Base-by-base conservation (phyloP, 2,113 vertebrate genomes). In the Phalacrocorax brasilianus region DNA sequence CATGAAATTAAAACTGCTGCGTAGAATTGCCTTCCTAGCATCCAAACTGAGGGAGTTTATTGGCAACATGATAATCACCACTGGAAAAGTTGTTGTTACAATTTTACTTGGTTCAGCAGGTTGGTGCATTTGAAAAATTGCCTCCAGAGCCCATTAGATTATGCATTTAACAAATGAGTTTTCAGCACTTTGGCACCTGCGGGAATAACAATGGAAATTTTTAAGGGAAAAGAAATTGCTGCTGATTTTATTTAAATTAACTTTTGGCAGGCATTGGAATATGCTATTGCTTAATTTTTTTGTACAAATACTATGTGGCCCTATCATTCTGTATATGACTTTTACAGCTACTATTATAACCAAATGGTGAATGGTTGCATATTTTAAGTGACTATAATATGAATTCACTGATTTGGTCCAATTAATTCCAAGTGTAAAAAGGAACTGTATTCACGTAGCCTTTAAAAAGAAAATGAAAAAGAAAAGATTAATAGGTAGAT, bases 51-150 rank as follows among this genome's bases (percentile, higher is more conserved):
- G 99, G 95, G 99, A 99, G 80, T 97, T 99, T 94, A 99, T 99
- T 53, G 99, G 99, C 95, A 98, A 99, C 97, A 98, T 99, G 97
- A 99, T 99, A 94, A 99, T 98, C 94, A 99, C 99, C 2, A 99
- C 99, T 18, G 99, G 99, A 95, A 99, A 99, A 97, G 99, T 99
- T 95, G 99, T 99, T 95, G 98, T 99, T 92, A 99, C 99, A 55
- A 98, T 99, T 96, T 97, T 99, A 96, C 97, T 99, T 96, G 99
- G 99, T 82, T 97, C 99, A 89, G 99, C 99, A 97, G 99, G 99
- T 99, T 96, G 98, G 98, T 96, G 76, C 59, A 24, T 77, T 96
- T 55, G 19, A 73, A 66, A 91, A 40, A 65, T 85, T 91, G 94
- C 59, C 70, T 95, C 79, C 65, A 89, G 89, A 95, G 55, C 42